phyloP scores from a whole-genome alignment of 2,797 vertebrate genomes.

The Poeciliopsis turneri region DNA sequence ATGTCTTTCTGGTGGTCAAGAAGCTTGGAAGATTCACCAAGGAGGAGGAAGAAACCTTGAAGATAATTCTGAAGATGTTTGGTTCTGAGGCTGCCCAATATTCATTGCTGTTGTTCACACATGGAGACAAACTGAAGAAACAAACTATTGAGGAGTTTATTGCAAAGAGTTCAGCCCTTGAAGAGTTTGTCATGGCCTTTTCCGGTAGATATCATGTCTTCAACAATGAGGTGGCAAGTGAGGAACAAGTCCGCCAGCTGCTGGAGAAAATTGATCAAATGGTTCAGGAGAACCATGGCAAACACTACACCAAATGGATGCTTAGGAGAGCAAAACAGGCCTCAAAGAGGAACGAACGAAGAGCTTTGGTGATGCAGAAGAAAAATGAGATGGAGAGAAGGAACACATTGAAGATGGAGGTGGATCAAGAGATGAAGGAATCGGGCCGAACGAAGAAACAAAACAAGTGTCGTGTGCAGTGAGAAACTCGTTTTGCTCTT shows the following conservation, averaged over 20 bases:
- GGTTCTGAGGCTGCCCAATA: constrained; percentile 26
- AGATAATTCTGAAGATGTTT: constrained; percentile 40
- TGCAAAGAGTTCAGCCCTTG: constrained; percentile 41
- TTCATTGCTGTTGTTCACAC: constrained; percentile 57
- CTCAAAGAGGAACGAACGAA: constrained; percentile 27
- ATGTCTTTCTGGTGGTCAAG: constrained; percentile 57
- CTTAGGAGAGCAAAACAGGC: constrained; percentile 23
- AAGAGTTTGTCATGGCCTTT: constrained; percentile 22
- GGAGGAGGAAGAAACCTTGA: constrained; percentile 49
- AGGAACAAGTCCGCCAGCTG: constrained; percentile 28
- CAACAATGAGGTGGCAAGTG: constrained; percentile 36
- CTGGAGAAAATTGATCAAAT: constrained; percentile 46
- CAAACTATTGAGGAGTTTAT: constrained; percentile 54
- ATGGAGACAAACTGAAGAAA: constrained; percentile 55
- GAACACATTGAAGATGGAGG: constrained; percentile 19
- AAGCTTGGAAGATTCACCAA: constrained; percentile 54
- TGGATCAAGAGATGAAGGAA: constrained; percentile 22
- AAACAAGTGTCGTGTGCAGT: constrained; percentile 46
- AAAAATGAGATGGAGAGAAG: constrained; percentile 36
- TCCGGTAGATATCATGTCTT: constrained; percentile 52
- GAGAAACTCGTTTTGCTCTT: not conserved
- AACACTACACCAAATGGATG: constrained; percentile 40
- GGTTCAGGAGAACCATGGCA: constrained; percentile 26
- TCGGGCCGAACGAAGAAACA: not conserved
- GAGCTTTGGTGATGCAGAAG: constrained; percentile 23